A percentile compares a stretch with the other conserved stretches of the same genome.
phyloP scores from a whole-genome alignment of 30 jellyfish, hydroid and myxozoan species.

The Hydractinia symbiolongicarpus region DNA sequence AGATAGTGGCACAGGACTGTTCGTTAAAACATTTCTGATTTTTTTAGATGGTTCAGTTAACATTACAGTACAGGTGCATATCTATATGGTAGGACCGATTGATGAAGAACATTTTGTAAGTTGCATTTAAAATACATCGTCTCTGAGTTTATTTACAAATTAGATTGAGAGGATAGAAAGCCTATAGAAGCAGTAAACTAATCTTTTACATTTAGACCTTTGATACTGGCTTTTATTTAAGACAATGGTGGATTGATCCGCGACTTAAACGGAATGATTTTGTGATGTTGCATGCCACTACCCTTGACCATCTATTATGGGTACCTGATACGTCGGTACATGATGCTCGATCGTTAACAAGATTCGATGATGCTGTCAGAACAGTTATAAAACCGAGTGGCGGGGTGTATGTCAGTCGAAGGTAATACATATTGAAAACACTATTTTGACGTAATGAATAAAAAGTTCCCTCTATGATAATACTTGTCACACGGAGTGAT shows the following conservation, averaged over 20 bases:
- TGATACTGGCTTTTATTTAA: neutral
- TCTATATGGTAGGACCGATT: constrained; percentile 3
- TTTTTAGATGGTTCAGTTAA: neutral
- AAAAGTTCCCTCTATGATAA: too few relatives aligned
- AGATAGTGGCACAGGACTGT: too few relatives aligned
- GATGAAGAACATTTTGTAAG: constrained; percentile 4
- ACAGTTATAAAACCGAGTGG: neutral
- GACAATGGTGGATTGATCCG: constrained; percentile 13
- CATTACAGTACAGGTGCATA: neutral
- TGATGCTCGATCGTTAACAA: neutral
- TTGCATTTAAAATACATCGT: neutral
- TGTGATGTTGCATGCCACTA: neutral
- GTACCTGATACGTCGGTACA: constrained; percentile 6
- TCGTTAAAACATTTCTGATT: neutral
- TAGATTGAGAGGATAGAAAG: too few relatives aligned
- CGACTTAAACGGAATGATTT: neutral
- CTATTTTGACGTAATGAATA: neutral
- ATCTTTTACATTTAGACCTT: neutral
- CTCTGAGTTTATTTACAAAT: too few relatives aligned
- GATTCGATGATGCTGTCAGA: neutral
- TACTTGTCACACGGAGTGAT: too few relatives aligned
- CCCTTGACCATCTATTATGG: neutral
- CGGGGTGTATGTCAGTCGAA: neutral
- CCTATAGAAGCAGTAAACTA: too few relatives aligned
- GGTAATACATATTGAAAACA: neutral